Evolutionary conservation across 2,113 vertebrate species (phyloP).

Genomic region (Sprattus sprattus): DNA sequence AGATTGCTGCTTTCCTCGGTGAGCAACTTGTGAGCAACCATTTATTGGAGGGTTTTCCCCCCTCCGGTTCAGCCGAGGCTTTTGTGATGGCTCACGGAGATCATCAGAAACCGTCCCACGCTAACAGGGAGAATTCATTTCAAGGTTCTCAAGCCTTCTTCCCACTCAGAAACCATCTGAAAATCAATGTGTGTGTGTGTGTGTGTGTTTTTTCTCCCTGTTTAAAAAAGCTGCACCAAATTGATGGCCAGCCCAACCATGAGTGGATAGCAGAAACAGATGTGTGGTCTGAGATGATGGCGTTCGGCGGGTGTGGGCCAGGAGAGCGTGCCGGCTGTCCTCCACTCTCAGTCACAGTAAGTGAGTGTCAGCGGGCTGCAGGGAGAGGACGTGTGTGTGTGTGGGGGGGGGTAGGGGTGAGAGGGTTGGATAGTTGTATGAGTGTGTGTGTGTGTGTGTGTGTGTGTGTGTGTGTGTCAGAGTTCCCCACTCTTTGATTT

Average conservation of each 20-base stretch:
- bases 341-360: not conserved
- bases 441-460: not conserved
- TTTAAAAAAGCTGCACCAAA: not conserved
- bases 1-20: constrained; percentile 9
- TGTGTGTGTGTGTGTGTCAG: constrained; percentile 27
- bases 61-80: not conserved
- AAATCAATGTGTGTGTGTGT: constrained; percentile 4
- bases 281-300: constrained; percentile 2
- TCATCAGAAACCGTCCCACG: not conserved
- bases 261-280: constrained; percentile 12
- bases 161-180: not conserved
- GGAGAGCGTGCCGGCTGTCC: constrained; percentile 8
- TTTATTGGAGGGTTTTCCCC: constrained; percentile 2
- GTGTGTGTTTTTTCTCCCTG: not conserved
- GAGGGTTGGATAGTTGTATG: constrained; percentile 36
- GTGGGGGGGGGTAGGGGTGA: not conserved
- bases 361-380: not conserved
- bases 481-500: constrained; percentile 64
- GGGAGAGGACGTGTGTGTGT: not conserved
- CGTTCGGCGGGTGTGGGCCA: not conserved
- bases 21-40: not conserved
- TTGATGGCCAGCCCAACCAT: not conserved
- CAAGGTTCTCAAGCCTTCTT: constrained; percentile 3
- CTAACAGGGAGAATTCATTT: constrained; percentile 8
- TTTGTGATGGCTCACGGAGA: not conserved